Evolutionary conservation across 2,113 vertebrate genomes (phyloP).

Genomic region (Rynchops niger): DNA sequence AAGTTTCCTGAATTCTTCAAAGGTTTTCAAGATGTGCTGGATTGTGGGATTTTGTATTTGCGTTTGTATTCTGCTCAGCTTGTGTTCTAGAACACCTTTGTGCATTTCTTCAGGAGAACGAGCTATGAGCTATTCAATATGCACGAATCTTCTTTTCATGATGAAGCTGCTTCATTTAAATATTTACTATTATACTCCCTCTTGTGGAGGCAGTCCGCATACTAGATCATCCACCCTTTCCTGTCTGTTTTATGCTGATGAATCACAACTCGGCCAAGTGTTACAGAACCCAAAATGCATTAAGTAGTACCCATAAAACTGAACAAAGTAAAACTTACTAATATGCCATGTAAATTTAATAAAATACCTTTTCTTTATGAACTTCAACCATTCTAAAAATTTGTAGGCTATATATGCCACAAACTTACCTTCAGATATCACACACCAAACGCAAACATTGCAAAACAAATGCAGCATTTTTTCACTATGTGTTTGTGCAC

Average conservation of each 20-base stretch:
- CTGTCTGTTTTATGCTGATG: neutral
- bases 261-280: neutral
- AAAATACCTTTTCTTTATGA: neutral
- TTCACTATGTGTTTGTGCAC: neutral
- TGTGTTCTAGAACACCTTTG: neutral
- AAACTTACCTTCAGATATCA: neutral
- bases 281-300: neutral
- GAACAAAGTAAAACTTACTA: neutral
- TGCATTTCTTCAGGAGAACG: neutral
- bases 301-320: neutral
- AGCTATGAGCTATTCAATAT: neutral
- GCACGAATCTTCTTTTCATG: neutral
- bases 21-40: neutral
- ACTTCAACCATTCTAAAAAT: neutral
- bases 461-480: neutral
- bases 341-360: neutral
- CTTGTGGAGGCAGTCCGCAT: neutral
- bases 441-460: neutral
- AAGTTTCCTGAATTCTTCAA: neutral
- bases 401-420: neutral
- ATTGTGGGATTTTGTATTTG: neutral
- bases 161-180: neutral
- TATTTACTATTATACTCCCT: neutral
- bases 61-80: neutral
- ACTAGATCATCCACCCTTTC: neutral